Percentiles rank a stretch among this genome's conserved stretches.
phyloP scores from a whole-genome alignment of 2,113 vertebrate species.

The Rhadina sibilatrix region DNA sequence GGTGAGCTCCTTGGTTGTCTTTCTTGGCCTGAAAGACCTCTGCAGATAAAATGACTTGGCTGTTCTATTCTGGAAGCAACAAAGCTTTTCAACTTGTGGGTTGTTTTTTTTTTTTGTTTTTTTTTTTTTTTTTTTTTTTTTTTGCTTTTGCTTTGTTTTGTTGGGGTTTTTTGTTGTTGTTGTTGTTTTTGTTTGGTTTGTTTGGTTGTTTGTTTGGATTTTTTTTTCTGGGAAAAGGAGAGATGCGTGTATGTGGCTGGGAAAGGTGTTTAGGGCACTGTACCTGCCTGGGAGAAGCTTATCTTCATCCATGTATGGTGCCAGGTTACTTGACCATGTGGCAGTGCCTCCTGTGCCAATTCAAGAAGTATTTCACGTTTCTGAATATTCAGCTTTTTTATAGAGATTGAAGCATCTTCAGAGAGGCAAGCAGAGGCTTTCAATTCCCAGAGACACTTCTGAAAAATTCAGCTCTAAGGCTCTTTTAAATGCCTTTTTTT shows the following conservation, averaged over 20 bases:
- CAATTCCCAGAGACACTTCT: accelerated
- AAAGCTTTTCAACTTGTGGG: neutral
- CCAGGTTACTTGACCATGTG: accelerated
- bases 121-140: no score
- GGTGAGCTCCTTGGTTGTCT: neutral
- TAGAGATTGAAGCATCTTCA: neutral
- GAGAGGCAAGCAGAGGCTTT: neutral
- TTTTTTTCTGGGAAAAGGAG: neutral
- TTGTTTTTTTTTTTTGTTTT: no score
- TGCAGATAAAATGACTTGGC: neutral
- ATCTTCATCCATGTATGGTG: neutral
- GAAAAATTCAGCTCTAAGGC: neutral
- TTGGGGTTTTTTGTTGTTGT: no score
- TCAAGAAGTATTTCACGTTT: neutral
- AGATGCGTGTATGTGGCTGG: neutral
- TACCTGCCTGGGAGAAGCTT: neutral
- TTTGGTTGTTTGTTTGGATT: no score
- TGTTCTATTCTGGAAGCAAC: neutral
- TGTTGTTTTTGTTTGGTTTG: no score
- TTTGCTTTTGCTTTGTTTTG: no score
- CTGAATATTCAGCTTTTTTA: neutral
- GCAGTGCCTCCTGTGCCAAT: accelerated
- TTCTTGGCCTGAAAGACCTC: neutral
- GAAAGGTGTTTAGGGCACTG: neutral
- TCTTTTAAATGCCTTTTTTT: neutral